phyloP scores from a whole-genome alignment of 2,888 invertebrate genomes.

The Desoria tigrina region DNA sequence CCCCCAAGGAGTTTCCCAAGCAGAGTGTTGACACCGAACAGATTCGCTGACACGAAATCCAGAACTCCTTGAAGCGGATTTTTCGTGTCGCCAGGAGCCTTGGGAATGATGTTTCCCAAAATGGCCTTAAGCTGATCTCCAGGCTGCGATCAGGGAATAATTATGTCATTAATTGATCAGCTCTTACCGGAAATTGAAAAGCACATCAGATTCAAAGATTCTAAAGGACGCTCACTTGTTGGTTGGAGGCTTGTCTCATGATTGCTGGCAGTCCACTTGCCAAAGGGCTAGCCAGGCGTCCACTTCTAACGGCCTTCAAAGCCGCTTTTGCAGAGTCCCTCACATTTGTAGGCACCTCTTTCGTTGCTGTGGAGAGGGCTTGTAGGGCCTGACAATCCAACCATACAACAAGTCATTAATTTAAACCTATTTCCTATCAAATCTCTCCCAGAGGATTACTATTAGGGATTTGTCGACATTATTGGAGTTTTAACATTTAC shows the following conservation, averaged over 20 bases:
- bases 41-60: conserved; percentile 41
- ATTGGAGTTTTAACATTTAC: no score
- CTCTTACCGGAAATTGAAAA: no score
- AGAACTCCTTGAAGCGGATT: conserved; percentile 41
- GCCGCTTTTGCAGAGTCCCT: conserved; percentile 28
- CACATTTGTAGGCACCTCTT: conserved; percentile 34
- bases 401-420: background rate
- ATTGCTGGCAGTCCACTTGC: conserved; percentile 33
- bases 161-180: background rate
- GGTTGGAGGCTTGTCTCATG: background rate
- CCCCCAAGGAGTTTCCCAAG: conserved; percentile 35
- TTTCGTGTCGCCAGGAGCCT: conserved; percentile 30
- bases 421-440: no score
- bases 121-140: conserved; percentile 46
- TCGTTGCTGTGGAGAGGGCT: conserved; percentile 24
- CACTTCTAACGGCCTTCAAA: conserved; percentile 33
- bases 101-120: conserved; percentile 36
- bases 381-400: conserved; percentile 32
- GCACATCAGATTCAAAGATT: no score
- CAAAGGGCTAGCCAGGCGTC: conserved; percentile 35
- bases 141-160: conserved; percentile 32
- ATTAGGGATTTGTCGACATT: no score
- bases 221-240: background rate
- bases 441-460: no score
- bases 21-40: conserved; percentile 42